phyloP scores from a whole-genome alignment of 2,888 invertebrate genomes.

The Campoplex nolae region DNA sequence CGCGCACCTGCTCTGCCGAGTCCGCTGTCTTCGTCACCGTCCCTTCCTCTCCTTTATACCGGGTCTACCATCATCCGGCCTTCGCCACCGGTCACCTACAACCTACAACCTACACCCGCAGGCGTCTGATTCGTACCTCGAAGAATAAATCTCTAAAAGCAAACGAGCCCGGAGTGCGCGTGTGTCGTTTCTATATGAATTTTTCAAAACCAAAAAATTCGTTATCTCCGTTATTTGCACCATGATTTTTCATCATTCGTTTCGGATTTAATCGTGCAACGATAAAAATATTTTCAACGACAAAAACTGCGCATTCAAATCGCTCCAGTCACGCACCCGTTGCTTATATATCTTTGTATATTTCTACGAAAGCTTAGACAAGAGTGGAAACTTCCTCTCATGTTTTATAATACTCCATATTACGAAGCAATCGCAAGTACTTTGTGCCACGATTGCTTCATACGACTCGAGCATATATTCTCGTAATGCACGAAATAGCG shows the following conservation, averaged over 20 bases:
- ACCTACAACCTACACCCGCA: slow-evolving; percentile 12
- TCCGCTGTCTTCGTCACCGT: slow-evolving; percentile 38
- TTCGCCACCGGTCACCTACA: slow-evolving; percentile 44
- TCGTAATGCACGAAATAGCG: slow-evolving; percentile 14
- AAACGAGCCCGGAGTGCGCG: background rate
- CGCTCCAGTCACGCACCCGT: background rate
- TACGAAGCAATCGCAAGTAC: slow-evolving; percentile 42
- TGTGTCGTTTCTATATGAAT: background rate
- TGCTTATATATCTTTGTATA: background rate
- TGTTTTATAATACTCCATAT: background rate
- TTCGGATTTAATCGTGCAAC: too few species aligned
- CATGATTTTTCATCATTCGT: too few species aligned
- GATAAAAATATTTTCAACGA: background rate
- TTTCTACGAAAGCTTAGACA: slow-evolving; percentile 15
- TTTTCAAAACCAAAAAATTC: background rate
- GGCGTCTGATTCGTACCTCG: background rate
- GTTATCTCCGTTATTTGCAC: too few species aligned
- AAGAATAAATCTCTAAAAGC: background rate
- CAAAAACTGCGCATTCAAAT: background rate
- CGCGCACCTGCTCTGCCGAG: slow-evolving; percentile 66
- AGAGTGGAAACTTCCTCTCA: slow-evolving; percentile 43
- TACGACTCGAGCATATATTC: background rate
- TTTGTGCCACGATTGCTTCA: slow-evolving; percentile 7
- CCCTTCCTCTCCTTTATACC: slow-evolving; percentile 21
- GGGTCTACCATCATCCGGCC: slow-evolving; percentile 13